phyloP scores from a whole-genome alignment of 2,113 vertebrate genomes.

The Alaudala cheleensis region DNA sequence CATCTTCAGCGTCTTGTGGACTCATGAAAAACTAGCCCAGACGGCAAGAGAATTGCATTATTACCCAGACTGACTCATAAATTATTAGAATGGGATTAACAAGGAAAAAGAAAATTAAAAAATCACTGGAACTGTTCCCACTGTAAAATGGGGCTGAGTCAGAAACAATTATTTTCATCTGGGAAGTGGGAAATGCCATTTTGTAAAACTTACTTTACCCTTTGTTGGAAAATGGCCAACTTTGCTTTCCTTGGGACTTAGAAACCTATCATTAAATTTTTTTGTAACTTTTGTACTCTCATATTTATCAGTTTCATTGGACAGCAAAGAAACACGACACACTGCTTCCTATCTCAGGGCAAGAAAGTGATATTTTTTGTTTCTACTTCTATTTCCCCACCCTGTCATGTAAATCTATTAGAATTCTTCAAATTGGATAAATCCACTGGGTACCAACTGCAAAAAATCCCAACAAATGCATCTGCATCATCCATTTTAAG shows the following conservation, averaged over 20 bases:
- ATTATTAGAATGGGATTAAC: conserved; percentile 42
- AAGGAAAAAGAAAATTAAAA: not conserved
- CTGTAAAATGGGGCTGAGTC: conserved; percentile 14
- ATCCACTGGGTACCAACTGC: not conserved
- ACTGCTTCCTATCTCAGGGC: accelerated
- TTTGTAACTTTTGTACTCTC: not conserved
- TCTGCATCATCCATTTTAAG: not conserved
- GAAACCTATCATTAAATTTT: accelerated
- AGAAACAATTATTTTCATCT: conserved; percentile 29
- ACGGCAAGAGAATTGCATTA: conserved; percentile 5
- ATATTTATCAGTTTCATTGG: accelerated
- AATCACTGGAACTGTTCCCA: not conserved
- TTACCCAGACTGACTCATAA: conserved; percentile 31
- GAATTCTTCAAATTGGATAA: not conserved
- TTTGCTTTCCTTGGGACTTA: not conserved
- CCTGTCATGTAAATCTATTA: accelerated
- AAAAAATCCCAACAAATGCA: not conserved
- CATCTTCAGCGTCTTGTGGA: not conserved
- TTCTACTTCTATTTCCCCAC: not conserved
- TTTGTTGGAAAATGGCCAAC: not conserved
- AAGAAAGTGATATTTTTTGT: not conserved
- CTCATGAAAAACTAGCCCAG: conserved; percentile 42
- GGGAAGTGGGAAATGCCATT: conserved; percentile 1
- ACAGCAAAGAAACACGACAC: not conserved
- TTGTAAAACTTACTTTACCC: not conserved